Evolutionary conservation across 1,140 invertebrate genomes (phyloP).

Genomic region (Hycleus cichorii): DNA sequence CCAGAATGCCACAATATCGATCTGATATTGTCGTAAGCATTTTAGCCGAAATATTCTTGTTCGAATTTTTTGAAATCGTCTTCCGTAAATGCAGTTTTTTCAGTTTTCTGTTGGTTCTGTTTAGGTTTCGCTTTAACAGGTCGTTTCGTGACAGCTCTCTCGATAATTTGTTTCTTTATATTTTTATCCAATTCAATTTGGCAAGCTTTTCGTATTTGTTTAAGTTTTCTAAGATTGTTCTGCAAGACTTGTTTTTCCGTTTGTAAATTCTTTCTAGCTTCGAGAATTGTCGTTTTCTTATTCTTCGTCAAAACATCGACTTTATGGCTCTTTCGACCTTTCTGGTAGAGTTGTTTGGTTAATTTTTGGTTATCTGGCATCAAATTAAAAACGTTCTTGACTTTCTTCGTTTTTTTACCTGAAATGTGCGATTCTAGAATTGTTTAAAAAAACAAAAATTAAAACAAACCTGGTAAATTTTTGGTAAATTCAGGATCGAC

Average conservation of each 20-base stretch:
- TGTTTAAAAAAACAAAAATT: neutral
- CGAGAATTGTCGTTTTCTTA: constrained; percentile 31
- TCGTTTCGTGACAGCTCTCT: constrained; percentile 45
- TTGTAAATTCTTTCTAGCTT: constrained; percentile 28
- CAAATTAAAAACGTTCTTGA: constrained; percentile 27
- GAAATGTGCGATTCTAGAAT: neutral
- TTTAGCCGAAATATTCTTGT: constrained; percentile 42
- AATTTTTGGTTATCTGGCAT: constrained; percentile 24
- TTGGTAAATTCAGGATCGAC: too few species aligned
- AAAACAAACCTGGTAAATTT: too few species aligned
- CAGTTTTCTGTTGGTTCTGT: constrained; percentile 33
- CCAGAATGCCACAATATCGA: constrained; percentile 20
- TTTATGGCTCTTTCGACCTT: constrained; percentile 10
- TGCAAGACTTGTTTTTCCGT: constrained; percentile 34
- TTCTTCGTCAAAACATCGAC: constrained; percentile 21
- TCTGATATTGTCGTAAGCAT: constrained; percentile 25
- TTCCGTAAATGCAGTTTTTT: constrained; percentile 49
- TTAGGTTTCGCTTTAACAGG: constrained; percentile 41
- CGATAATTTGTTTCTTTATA: constrained; percentile 43
- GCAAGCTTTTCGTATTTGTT: constrained; percentile 32
- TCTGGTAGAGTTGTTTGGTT: constrained; percentile 1
- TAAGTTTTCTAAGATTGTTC: constrained; percentile 42
- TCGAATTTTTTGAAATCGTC: constrained; percentile 48
- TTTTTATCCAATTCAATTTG: constrained; percentile 36
- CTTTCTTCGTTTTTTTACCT: constrained; percentile 23